Percentiles rank a stretch among this genome's conserved stretches.
phyloP scores from a whole-genome alignment of 2,113 vertebrate species.

The Boleophthalmus pectinirostris region DNA sequence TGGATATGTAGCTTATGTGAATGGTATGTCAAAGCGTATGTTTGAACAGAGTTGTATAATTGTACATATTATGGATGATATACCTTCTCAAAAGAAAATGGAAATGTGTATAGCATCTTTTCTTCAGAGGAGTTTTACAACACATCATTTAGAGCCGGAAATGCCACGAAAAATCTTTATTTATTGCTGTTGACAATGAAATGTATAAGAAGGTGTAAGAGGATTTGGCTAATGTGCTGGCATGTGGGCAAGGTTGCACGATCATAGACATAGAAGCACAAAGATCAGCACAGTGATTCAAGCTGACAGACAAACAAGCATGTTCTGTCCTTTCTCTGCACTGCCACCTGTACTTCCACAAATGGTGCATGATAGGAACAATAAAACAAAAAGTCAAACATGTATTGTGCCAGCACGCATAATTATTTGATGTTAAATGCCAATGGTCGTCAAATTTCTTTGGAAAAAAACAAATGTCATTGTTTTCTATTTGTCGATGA shows the following conservation, averaged over 20 bases:
- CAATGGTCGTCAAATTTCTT: constrained; percentile 74
- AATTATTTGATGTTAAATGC: constrained; percentile 76
- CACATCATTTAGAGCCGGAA: constrained; percentile 19
- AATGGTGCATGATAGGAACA: constrained; percentile 78
- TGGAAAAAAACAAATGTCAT: constrained; percentile 66
- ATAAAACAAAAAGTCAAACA: constrained; percentile 59
- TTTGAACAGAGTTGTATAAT: constrained; percentile 1
- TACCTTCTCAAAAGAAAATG: neutral
- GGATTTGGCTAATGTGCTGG: constrained; percentile 26
- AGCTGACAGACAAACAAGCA: constrained; percentile 51
- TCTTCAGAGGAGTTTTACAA: constrained; percentile 8
- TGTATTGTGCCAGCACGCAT: constrained; percentile 79
- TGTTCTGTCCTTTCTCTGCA: constrained; percentile 48
- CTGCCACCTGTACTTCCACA: constrained; percentile 65
- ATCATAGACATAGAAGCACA: constrained; percentile 57
- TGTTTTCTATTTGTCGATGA: constrained; percentile 80
- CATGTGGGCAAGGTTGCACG: constrained; percentile 18
- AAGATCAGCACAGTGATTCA: constrained; percentile 59
- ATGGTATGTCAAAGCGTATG: constrained; percentile 9
- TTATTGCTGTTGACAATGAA: constrained; percentile 72
- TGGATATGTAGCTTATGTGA: constrained; percentile 51
- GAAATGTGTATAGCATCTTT: constrained; percentile 1
- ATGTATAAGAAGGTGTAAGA: constrained; percentile 18
- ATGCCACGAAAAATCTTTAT: constrained; percentile 54
- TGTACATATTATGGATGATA: constrained; percentile 6